phyloP scores from a whole-genome alignment of 1,140 invertebrate genomes.

The Lasaia peninsularis region DNA sequence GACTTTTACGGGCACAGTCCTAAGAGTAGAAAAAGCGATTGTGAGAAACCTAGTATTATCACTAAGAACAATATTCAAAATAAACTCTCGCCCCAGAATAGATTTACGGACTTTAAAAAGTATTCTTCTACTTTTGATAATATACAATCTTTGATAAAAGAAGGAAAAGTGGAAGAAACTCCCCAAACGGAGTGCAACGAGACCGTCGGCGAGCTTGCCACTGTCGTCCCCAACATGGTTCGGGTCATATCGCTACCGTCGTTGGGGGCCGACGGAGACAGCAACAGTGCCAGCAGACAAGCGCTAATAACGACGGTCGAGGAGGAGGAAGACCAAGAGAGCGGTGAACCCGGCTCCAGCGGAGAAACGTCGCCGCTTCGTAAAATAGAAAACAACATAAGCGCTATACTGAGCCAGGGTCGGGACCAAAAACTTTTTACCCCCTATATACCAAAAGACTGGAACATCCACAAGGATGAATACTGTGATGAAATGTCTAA shows the following conservation, averaged over 20 bases:
- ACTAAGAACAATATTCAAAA: constrained; percentile 61
- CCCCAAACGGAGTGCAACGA: constrained; percentile 69
- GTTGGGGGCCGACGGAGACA: constrained; percentile 77
- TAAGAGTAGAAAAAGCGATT: constrained; percentile 70
- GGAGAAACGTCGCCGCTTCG: constrained; percentile 79
- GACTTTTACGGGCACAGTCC: constrained; percentile 75
- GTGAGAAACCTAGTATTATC: constrained; percentile 48
- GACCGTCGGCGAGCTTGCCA: constrained; percentile 73
- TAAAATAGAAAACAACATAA: constrained; percentile 83
- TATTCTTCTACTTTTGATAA: constrained; percentile 89
- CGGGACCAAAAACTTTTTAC: constrained; percentile 76
- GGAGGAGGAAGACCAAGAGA: constrained; percentile 81
- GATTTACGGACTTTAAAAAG: constrained; percentile 80
- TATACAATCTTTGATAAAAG: constrained; percentile 85
- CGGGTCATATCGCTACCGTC: constrained; percentile 83
- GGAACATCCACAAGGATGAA: constrained; percentile 78
- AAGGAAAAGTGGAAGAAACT: constrained; percentile 79
- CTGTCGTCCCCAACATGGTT: constrained; percentile 79
- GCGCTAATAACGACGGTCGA: constrained; percentile 78
- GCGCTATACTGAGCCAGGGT: constrained; percentile 78
- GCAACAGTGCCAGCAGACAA: constrained; percentile 57
- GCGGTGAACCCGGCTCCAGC: constrained; percentile 70
- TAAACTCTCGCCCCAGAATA: constrained; percentile 74
- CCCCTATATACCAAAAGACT: constrained; percentile 75
- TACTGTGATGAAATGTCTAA: constrained; percentile 75